These are phyloP conservation scores for Drosophila formosana DNA, from an alignment of 2,888 invertebrate genomes.

Conservation along the genomic window DNA sequence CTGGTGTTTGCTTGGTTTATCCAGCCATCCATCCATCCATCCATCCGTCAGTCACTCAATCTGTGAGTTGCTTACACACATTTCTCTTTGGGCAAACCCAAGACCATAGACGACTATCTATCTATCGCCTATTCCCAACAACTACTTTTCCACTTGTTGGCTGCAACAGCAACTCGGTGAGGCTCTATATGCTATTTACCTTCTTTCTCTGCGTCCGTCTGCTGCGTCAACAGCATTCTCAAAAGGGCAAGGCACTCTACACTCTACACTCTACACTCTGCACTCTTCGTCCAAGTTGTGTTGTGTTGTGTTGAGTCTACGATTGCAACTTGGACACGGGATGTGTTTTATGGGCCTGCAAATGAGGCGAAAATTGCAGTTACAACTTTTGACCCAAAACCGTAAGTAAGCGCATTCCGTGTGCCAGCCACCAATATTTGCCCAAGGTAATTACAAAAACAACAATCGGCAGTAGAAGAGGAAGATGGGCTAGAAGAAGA, in stretches of 20 bases:
- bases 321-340: constrained; percentile 14
- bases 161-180: constrained; percentile 49
- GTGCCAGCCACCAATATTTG: constrained; percentile 61
- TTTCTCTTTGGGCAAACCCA: constrained; percentile 60
- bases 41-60: constrained; percentile 70
- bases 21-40: constrained; percentile 37
- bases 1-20: constrained; percentile 55
- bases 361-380: constrained; percentile 71
- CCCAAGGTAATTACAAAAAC: constrained; percentile 74
- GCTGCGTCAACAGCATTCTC: constrained; percentile 65
- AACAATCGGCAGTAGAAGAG: constrained; percentile 31
- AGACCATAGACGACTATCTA: neutral
- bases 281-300: constrained; percentile 6
- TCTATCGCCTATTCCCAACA: constrained; percentile 14
- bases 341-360: constrained; percentile 53
- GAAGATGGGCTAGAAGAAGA: constrained; percentile 15
- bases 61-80: constrained; percentile 69
- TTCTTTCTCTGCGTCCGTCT: constrained; percentile 47
- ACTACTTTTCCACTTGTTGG: constrained; percentile 73
- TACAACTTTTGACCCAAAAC: constrained; percentile 75
- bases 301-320: neutral
- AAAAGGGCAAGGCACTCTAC: constrained; percentile 74
- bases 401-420: constrained; percentile 51
- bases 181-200: constrained; percentile 69
- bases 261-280: constrained; percentile 10